phyloP scores from a whole-genome alignment of 2,888 invertebrate species.

The Griposia aprilina region DNA sequence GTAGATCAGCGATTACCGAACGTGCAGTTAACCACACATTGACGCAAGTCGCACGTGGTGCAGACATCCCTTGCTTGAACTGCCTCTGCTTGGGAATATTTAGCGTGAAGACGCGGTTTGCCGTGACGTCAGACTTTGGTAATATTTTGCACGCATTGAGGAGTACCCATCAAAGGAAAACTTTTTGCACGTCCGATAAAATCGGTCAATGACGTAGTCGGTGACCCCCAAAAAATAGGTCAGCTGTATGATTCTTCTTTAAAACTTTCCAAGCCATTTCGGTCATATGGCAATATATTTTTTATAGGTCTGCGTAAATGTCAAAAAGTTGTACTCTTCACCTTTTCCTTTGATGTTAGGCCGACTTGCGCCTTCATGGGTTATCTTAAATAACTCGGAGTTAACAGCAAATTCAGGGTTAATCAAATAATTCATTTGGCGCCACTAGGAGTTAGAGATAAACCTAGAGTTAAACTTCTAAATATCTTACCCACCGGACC shows the following conservation, averaged over 20 bases:
- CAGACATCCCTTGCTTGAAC: conserved; percentile 27
- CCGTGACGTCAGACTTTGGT: conserved; percentile 12
- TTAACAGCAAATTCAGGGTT: too few relatives aligned
- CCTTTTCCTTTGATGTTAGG: not conserved
- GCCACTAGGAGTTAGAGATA: too few relatives aligned
- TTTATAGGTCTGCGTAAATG: not conserved
- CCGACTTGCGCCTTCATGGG: too few relatives aligned
- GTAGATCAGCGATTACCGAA: not conserved
- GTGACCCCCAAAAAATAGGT: conserved; percentile 31
- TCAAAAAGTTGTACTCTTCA: too few relatives aligned
- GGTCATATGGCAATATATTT: not conserved
- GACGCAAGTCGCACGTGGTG: conserved; percentile 48
- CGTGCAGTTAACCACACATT: conserved; percentile 25
- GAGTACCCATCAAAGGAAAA: not conserved
- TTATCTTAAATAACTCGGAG: too few relatives aligned
- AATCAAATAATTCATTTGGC: too few relatives aligned
- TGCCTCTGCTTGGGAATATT: conserved; percentile 21
- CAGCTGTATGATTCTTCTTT: conserved; percentile 33
- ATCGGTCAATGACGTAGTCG: not conserved
- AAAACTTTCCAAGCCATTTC: not conserved
- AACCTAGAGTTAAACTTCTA: too few relatives aligned
- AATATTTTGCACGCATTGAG: conserved; percentile 11
- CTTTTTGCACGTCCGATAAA: not conserved
- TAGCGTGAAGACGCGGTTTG: conserved; percentile 30
- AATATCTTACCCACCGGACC: too few relatives aligned